phyloP scores from a whole-genome alignment of 2,797 vertebrate genomes.

The Halcyon chelicuti region DNA sequence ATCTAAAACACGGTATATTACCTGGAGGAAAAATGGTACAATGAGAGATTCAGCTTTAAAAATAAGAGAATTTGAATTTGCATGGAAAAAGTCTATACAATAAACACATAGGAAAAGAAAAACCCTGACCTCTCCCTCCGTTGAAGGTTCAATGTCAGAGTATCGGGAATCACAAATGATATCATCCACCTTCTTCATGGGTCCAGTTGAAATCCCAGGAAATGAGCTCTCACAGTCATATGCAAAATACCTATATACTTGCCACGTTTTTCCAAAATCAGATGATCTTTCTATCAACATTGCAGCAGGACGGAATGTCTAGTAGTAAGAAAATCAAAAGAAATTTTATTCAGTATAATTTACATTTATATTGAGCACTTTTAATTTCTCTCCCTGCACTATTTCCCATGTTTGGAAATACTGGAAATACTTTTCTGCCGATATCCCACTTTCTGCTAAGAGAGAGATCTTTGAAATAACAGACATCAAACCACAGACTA shows the following conservation, averaged over 20 bases:
- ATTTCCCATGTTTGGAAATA: not conserved
- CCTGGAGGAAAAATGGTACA: slow-evolving; percentile 78
- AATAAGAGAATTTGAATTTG: not conserved
- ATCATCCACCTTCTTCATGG: slow-evolving; percentile 95
- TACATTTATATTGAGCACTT: not conserved
- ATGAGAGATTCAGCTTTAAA: not conserved
- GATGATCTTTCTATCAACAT: slow-evolving; percentile 96
- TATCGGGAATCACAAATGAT: slow-evolving; percentile 96
- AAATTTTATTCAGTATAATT: not conserved
- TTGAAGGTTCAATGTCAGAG: slow-evolving; percentile 97
- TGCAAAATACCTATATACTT: slow-evolving; percentile 95
- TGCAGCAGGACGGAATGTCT: slow-evolving; percentile 95
- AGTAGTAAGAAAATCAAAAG: not conserved
- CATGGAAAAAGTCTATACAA: not conserved
- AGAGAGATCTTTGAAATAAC: not conserved
- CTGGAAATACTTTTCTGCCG: not conserved
- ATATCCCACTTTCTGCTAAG: not conserved
- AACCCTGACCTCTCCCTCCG: slow-evolving; percentile 92
- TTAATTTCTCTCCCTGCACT: not conserved
- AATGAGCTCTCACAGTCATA: slow-evolving; percentile 95
- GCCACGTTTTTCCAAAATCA: slow-evolving; percentile 93
- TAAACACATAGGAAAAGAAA: not conserved
- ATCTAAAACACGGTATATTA: slow-evolving; percentile 94
- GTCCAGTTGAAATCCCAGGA: slow-evolving; percentile 85
- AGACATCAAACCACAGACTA: not conserved